Evolutionary conservation across 2,113 vertebrate genomes (phyloP).

Genomic region (Trachemys scripta): DNA sequence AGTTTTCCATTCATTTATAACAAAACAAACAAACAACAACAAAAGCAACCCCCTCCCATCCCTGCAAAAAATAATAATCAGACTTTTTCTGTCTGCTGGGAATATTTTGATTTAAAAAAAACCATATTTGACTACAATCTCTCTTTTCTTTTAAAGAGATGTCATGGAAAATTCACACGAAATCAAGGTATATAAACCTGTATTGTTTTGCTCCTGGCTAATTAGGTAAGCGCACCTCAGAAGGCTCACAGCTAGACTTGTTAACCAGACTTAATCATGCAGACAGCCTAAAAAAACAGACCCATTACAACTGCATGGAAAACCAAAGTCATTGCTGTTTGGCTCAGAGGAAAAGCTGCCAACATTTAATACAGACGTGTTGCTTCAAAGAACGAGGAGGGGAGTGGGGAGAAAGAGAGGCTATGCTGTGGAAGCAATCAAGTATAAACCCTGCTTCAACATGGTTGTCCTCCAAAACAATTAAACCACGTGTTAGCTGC

Average conservation of each 20-base stretch:
- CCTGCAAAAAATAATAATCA: neutral
- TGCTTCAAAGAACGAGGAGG: neutral
- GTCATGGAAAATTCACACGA: neutral
- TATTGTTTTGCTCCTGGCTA: neutral
- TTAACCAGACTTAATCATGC: neutral
- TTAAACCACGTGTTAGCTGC: neutral
- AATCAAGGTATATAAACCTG: neutral
- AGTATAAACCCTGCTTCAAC: neutral
- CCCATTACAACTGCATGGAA: constrained; percentile 14
- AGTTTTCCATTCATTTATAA: constrained; percentile 42
- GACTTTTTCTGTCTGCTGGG: constrained; percentile 1
- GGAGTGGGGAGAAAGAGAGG: neutral
- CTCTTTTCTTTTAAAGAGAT: neutral
- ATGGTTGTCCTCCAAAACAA: rapidly evolving
- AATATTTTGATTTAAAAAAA: neutral
- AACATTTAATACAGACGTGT: neutral
- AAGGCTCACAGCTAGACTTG: neutral
- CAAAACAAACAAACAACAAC: neutral
- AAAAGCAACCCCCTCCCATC: neutral
- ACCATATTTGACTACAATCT: neutral
- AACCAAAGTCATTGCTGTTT: constrained; percentile 39
- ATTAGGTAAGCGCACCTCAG: neutral
- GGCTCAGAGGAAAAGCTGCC: neutral
- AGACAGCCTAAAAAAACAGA: neutral
- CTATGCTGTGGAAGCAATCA: neutral